phyloP scores from a whole-genome alignment of 2,797 vertebrate genomes.

The Vultur gryphus region DNA sequence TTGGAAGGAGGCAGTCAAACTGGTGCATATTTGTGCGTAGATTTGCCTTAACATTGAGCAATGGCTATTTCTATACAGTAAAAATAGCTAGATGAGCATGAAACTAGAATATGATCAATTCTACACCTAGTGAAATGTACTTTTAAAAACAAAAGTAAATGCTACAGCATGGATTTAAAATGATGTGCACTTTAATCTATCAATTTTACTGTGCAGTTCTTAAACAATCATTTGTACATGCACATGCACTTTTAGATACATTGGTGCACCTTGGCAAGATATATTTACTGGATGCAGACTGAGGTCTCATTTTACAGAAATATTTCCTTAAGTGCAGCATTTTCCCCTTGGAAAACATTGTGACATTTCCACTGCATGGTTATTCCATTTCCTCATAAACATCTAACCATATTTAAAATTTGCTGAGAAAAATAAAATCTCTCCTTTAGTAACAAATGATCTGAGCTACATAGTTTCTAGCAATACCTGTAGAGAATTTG shows the following conservation, averaged over 20 bases:
- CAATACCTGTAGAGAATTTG: background rate
- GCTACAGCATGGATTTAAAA: background rate
- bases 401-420: background rate
- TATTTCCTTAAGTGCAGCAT: background rate
- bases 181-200: background rate
- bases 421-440: background rate
- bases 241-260: background rate
- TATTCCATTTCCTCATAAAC: background rate
- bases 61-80: background rate
- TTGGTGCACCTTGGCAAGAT: background rate
- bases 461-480: background rate
- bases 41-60: background rate
- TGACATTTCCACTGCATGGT: background rate
- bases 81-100: background rate
- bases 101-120: background rate
- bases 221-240: background rate
- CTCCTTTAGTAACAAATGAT: background rate
- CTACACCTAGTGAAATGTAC: background rate
- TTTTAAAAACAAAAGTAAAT: background rate
- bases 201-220: background rate
- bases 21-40: fast-evolving
- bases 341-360: background rate
- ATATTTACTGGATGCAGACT: background rate
- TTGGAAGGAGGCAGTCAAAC: background rate
- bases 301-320: background rate